These are phyloP conservation scores for Hetaerina titia DNA, from an alignment of 2,888 invertebrate species.

Conservation along the genomic window DNA sequence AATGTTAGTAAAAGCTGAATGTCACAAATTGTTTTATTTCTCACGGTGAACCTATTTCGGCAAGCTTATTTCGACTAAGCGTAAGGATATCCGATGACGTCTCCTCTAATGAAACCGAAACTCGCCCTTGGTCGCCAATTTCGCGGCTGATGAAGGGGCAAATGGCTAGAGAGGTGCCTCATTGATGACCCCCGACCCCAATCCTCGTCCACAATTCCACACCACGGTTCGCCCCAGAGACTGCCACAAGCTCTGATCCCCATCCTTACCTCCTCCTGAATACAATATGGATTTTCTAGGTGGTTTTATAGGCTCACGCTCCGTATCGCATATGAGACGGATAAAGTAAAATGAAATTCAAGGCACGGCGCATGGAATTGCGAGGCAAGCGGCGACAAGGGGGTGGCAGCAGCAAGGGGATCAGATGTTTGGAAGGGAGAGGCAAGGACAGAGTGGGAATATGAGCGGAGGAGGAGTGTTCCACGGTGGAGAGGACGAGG, in stretches of 20 bases:
- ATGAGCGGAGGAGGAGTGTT: neutral
- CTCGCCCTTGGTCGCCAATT: neutral
- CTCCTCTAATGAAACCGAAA: neutral
- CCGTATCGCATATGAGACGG: slow-evolving; percentile 9
- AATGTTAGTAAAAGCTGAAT: too few relatives aligned
- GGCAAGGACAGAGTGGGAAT: neutral
- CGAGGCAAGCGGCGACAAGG: neutral
- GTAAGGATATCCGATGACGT: too few relatives aligned
- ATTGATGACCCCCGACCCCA: neutral
- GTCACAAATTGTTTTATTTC: too few relatives aligned
- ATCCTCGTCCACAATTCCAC: neutral
- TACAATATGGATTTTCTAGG: slow-evolving; percentile 13
- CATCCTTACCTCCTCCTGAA: neutral
- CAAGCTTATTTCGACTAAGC: too few relatives aligned
- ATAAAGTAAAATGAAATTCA: slow-evolving; percentile 50
- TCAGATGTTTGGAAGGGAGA: neutral
- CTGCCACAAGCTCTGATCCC: neutral
- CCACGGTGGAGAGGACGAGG: too few relatives aligned
- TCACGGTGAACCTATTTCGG: too few relatives aligned
- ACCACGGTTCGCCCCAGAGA: neutral
- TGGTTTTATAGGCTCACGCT: neutral
- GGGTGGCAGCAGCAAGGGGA: neutral
- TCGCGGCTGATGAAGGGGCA: neutral
- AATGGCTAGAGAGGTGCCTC: neutral
- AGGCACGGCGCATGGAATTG: slow-evolving; percentile 4